phyloP scores from a whole-genome alignment of 2,113 vertebrate genomes.

The Xyrauchen texanus region DNA sequence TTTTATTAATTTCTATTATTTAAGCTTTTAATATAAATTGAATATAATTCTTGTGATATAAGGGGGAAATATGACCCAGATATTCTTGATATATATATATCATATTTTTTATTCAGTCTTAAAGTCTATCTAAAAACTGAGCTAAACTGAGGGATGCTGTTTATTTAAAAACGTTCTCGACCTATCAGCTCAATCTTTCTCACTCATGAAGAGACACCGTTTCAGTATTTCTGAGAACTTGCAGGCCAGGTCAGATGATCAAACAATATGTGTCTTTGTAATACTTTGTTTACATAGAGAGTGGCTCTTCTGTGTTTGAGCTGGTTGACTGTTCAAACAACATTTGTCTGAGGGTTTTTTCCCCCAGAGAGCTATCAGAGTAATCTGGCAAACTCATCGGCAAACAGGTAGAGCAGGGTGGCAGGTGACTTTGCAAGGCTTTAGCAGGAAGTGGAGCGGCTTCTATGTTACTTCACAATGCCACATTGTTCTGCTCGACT shows the following conservation, averaged over 20 bases:
- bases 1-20: no score
- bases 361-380: background rate
- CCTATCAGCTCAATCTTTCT: no score
- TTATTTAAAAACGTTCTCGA: background rate
- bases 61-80: no score
- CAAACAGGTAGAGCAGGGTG: conserved; percentile 28
- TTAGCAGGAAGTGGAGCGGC: conserved; percentile 27
- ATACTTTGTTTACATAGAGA: conserved; percentile 45
- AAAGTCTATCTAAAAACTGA: no score
- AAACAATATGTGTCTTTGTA: conserved; percentile 46
- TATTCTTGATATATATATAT: no score
- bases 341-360: background rate
- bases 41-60: no score
- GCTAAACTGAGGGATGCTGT: background rate
- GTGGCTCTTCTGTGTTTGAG: conserved; percentile 9
- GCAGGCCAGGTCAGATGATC: no score
- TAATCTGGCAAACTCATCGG: conserved; percentile 9
- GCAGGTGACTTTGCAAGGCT: conserved; percentile 8
- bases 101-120: no score
- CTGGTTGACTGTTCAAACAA: conserved; percentile 37
- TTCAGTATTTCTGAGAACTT: conserved; percentile 1
- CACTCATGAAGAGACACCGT: background rate
- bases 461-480: conserved; percentile 33
- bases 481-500: conserved; percentile 40
- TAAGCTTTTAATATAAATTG: no score